Base-by-base conservation (phyloP, 2,113 vertebrate genomes). In the Eidolon helvum region DNA sequence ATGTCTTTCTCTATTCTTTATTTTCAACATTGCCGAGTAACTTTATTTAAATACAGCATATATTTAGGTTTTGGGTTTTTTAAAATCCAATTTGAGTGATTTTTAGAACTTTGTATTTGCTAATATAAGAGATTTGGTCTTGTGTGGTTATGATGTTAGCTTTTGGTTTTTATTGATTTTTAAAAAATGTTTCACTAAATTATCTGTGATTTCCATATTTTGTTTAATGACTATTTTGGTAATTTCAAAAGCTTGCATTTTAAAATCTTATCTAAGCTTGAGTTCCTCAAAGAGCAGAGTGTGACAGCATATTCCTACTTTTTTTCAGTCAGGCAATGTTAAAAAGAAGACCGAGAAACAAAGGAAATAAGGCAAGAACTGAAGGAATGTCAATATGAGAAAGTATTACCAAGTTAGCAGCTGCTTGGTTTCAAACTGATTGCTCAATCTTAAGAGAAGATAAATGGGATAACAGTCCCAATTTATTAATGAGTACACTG, bases 1-100 rank as follows among this genome's bases (percentile, higher is more conserved):
- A 45, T 5, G 24, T 2, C 35, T 78, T 92, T 65, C 63, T 50
- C 15, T 26, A 63, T 77, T 71, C 40, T 43, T 43, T 45, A 30
- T 89, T 93, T 92, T 59, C 45, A 88, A 66, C 22, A 91, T 63
- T 91, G 74, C 38, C 63, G 38, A 84, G 57, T 50, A 93, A 53
- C n/a, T 77, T 95, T 45, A 90, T 59, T 84, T 65, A 50, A 92
- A 85, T 74, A 65, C 33, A 72, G 40, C 55, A 50, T 50, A 30
- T 38, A 69, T 92, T 55, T 79, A n/a, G 50, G 89, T n/a, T 80
- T 59, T n/a, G 38, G 33, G 50, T 6, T 63, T 72, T 96, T 75
- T 69, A 3, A 6, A 77, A 84, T 72, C 4, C 35, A 92, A 48
- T 38, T 22, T 91, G 28, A 30, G 33, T 74, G 61, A 19, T 43